Evolutionary conservation across 2,113 vertebrate species (phyloP), one percentile per base, ranked within the genome.

Genomic region (Crotalus helleri): DNA sequence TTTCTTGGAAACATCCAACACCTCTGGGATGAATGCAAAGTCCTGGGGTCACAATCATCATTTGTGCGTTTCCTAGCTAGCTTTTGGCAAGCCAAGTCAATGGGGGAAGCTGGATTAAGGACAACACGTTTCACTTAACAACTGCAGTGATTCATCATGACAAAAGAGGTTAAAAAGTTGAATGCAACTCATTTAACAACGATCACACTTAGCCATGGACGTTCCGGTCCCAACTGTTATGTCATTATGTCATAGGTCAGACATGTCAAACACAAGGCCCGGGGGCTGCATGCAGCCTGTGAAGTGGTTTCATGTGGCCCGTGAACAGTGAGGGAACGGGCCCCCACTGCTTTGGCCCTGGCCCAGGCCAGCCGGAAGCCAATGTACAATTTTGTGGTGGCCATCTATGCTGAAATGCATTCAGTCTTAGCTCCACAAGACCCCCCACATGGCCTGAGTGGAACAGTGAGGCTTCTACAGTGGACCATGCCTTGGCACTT

Each of bases 221-320:
- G 1, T 64, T 29, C 26, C 4, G 59, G 3, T 64, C 59, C 26
- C 26, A 29, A 64, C 49, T 51, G 49, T 64, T 29, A 3, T 29
- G 10, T 51, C 49, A 9, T 51, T 51, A 51, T 9, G 26, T 29
- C 59, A 64, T 64, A 46, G 46, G 49, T 49, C 49, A 49, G 49
- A 49, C 49, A 49, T 49, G 49, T 49, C 49, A 49, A 49, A 49
- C 49, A 49, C 49, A 49, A 49, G 49, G 49, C 49, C 49, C 49
- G 7, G 0, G 49, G 49, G 49, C 7, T 1, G 1, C 1, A 49
- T 49, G 6, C 49, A 6, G 49, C 49, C 1, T 0, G 7, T 7
- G 7, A 49, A 49, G 49, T 49, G 49, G 49, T 49, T 49, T 49
- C 7, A 7, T 49, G 49, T 49, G 49, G 49, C 49, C 49, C 49